Conservation (phyloP, 2,113 vertebrate genomes). For the Elephantulus edwardii region DNA sequence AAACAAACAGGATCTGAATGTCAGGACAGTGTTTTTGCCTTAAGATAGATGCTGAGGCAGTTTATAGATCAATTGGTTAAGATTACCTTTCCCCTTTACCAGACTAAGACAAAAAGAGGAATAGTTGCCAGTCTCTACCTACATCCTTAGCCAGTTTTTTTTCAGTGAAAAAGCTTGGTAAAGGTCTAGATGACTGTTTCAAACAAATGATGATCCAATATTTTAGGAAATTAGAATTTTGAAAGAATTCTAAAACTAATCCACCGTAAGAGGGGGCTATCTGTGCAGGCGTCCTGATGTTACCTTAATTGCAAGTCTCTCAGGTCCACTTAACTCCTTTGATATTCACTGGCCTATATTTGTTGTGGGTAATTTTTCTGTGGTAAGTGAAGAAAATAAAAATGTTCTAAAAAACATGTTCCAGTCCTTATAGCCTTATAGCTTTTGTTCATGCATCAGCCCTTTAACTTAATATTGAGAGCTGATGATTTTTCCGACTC, state of each 20-base stretch:
- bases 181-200: neutral
- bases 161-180: neutral
- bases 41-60: neutral
- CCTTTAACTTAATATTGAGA: neutral
- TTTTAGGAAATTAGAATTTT: slow-evolving; percentile 5
- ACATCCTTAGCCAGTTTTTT: neutral
- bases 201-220: neutral
- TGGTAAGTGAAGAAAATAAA: neutral
- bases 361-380: neutral
- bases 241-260: neutral
- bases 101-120: neutral
- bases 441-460: neutral
- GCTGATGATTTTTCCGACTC: neutral
- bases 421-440: neutral
- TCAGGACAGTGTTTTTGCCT: neutral
- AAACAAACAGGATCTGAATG: neutral
- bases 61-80: neutral
- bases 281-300: neutral
- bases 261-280: neutral
- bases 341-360: neutral
- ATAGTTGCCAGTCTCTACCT: neutral
- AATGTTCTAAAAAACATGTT: neutral
- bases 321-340: slow-evolving; percentile 20
- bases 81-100: neutral
- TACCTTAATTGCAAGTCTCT: neutral